A percentile compares a stretch with the other conserved stretches of the same genome.
Conservation (phyloP, 2,888 invertebrate species). For the Vanessa cardui region DNA sequence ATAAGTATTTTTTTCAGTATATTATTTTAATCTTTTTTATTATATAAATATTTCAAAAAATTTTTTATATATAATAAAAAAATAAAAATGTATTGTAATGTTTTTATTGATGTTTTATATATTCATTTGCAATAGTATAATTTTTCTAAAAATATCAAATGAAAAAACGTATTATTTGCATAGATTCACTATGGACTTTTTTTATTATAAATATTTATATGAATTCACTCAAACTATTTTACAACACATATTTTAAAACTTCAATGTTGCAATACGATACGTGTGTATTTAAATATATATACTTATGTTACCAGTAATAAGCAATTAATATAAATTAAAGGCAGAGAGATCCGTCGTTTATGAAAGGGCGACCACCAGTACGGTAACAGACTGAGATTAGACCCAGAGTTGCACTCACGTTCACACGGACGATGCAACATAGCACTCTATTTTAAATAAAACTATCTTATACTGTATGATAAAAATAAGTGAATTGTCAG, state of each 20-base stretch:
- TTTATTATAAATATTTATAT: too few relatives aligned
- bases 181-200: too few relatives aligned
- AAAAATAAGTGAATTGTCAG: background rate
- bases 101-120: too few relatives aligned
- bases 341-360: slow-evolving; percentile 26
- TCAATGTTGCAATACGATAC: background rate
- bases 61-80: too few relatives aligned
- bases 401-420: slow-evolving; percentile 31
- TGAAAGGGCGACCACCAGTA: slow-evolving; percentile 27
- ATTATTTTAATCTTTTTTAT: too few relatives aligned
- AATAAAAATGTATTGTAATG: too few relatives aligned
- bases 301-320: background rate
- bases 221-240: background rate
- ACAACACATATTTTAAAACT: background rate
- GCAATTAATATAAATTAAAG: slow-evolving; percentile 21
- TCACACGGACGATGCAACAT: slow-evolving; percentile 16
- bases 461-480: background rate
- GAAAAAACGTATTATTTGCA: too few relatives aligned
- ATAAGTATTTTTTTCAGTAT: too few relatives aligned
- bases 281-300: background rate
- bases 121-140: too few relatives aligned
- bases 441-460: slow-evolving; percentile 36
- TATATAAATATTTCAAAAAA: too few relatives aligned
- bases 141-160: too few relatives aligned
- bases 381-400: slow-evolving; percentile 24